These are phyloP conservation scores for Acinonyx jubatus DNA, from an alignment of 2,113 vertebrate species.

Conservation along the genomic window DNA sequence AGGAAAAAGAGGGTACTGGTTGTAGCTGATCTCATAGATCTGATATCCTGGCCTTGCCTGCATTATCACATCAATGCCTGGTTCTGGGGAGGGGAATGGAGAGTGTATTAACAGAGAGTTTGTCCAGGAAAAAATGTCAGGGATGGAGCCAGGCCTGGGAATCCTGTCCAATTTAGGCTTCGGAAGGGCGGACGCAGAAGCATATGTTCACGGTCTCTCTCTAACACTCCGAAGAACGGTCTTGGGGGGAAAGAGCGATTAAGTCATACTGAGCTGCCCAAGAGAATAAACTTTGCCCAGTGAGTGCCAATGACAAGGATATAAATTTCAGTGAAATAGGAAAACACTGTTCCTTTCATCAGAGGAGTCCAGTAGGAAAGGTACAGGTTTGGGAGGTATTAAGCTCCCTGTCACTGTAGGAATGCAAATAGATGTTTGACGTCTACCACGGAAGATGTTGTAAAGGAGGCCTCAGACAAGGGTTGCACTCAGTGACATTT, in stretches of 20 bases:
- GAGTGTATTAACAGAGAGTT: not conserved
- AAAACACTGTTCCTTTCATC: not conserved
- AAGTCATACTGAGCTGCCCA: not conserved
- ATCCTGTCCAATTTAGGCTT: not conserved
- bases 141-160: not conserved
- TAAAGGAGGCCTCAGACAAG: not conserved
- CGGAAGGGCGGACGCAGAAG: not conserved
- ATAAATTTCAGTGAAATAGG: not conserved
- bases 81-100: not conserved
- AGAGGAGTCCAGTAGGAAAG: not conserved
- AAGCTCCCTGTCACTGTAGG: not conserved
- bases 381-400: not conserved
- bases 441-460: not conserved
- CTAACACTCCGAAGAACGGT: not conserved
- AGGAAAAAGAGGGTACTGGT: not conserved
- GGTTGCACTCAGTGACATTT: not conserved
- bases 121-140: not conserved
- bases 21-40: not conserved
- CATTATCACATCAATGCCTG: not conserved
- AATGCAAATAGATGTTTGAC: not conserved
- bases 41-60: not conserved
- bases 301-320: not conserved
- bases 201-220: not conserved
- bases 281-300: not conserved
- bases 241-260: not conserved